Percentiles rank a stretch among this genome's conserved stretches.
These are phyloP conservation scores for Ellobium chinense DNA, from an alignment of 2,888 invertebrate species.

Conservation along the genomic window DNA sequence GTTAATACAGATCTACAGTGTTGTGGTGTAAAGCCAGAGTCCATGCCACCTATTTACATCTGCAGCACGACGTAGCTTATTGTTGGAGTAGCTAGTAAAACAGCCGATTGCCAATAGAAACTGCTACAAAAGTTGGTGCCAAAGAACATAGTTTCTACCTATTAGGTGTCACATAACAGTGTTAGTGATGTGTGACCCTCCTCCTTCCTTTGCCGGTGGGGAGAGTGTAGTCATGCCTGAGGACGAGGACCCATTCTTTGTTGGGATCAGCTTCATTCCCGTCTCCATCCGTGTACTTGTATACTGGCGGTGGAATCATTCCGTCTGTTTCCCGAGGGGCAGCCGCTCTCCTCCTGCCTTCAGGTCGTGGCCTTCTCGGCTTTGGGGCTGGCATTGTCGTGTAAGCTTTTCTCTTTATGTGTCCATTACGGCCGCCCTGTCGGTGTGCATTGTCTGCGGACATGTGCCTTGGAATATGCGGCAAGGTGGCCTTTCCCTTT, in stretches of 20 bases:
- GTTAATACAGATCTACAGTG: too few relatives aligned
- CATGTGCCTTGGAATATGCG: slow-evolving; percentile 23
- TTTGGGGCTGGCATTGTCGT: not conserved
- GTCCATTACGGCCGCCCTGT: not conserved
- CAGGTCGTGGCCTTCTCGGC: not conserved
- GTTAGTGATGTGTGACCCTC: not conserved
- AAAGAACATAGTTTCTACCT: too few relatives aligned
- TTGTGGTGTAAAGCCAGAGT: too few relatives aligned
- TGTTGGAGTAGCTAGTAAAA: too few relatives aligned
- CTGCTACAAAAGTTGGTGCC: too few relatives aligned
- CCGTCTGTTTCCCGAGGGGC: not conserved
- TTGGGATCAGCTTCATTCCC: not conserved
- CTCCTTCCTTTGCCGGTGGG: not conserved
- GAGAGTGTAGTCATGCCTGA: slow-evolving; percentile 31
- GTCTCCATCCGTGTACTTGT: slow-evolving; percentile 7
- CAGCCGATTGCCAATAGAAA: too few relatives aligned
- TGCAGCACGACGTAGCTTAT: too few relatives aligned
- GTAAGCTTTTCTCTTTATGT: not conserved
- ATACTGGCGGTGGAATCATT: not conserved
- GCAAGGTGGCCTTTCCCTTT: not conserved
- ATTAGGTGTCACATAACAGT: not conserved
- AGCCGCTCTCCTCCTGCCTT: not conserved
- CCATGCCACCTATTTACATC: too few relatives aligned
- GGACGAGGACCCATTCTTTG: slow-evolving; percentile 25
- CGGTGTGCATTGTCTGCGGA: slow-evolving; percentile 25